Conservation (phyloP, 2,113 vertebrate genomes). For the Corapipo altera region DNA sequence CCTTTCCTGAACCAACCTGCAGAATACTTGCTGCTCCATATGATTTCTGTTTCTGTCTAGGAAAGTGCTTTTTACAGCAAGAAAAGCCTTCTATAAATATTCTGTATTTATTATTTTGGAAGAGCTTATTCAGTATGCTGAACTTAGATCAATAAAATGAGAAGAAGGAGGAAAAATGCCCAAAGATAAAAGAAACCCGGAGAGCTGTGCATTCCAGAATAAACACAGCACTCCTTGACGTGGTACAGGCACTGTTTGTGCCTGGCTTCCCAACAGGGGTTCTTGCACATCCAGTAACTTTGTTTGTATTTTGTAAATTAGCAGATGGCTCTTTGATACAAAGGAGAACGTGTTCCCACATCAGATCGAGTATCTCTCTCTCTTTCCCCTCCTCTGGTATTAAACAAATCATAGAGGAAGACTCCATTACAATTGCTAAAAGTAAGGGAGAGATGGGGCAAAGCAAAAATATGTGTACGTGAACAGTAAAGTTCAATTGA, state of each 20-base stretch:
- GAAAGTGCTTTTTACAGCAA: background rate
- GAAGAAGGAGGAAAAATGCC: conserved; percentile 20
- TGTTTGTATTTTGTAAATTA: conserved; percentile 71
- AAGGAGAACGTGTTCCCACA: conserved; percentile 27
- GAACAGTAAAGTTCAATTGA: background rate
- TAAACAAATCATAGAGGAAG: conserved; percentile 19
- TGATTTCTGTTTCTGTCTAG: background rate
- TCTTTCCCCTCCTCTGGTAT: background rate
- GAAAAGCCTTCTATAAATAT: conserved; percentile 5
- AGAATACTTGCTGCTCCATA: background rate
- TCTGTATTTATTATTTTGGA: conserved; percentile 18
- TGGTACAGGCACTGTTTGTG: conserved; percentile 45
- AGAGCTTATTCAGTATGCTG: background rate
- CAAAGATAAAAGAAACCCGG: conserved; percentile 22
- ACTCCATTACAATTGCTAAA: background rate
- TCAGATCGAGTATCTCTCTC: background rate
- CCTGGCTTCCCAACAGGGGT: conserved; percentile 51
- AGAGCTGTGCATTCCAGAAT: conserved; percentile 23
- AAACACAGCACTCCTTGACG: conserved; percentile 28
- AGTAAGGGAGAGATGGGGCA: background rate
- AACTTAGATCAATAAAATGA: conserved; percentile 13
- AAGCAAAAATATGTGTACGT: background rate
- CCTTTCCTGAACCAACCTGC: background rate
- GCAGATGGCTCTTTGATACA: conserved; percentile 70
- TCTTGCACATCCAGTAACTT: conserved; percentile 59